Conservation (phyloP, 2,797 vertebrate genomes). For the Lophius americanus region DNA sequence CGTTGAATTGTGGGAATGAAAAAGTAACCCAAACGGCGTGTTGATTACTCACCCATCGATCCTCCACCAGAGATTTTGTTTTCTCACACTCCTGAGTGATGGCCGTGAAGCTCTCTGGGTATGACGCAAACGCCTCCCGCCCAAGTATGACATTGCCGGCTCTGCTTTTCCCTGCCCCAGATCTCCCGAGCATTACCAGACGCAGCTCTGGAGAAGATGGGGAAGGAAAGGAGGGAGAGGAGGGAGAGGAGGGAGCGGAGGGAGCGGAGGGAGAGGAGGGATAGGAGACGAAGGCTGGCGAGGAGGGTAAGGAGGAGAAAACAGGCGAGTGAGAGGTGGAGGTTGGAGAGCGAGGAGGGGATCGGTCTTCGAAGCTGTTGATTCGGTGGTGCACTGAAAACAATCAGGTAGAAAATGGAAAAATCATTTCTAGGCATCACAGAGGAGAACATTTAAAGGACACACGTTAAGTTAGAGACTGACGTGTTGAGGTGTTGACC, state of each 20-base stretch:
- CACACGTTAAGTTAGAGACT: constrained; percentile 38
- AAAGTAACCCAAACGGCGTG: not conserved
- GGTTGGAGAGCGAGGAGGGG: constrained; percentile 41
- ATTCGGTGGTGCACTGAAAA: constrained; percentile 72
- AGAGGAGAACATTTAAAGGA: not conserved
- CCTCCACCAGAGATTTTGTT: constrained; percentile 63
- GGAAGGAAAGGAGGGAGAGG: not conserved
- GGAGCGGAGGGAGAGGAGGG: not conserved
- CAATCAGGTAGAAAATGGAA: not conserved
- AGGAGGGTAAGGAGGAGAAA: constrained; percentile 17
- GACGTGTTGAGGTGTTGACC: constrained; percentile 57
- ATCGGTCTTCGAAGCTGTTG: constrained; percentile 57
- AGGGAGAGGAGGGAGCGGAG: not conserved
- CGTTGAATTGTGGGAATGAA: not conserved
- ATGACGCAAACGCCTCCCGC: constrained; percentile 62
- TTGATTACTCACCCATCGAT: constrained; percentile 57
- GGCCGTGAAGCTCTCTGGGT: constrained; percentile 35
- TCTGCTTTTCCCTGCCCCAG: constrained; percentile 79
- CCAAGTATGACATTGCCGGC: constrained; percentile 78
- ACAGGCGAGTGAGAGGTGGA: constrained; percentile 17
- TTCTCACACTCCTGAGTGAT: constrained; percentile 74
- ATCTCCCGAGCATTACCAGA: constrained; percentile 78
- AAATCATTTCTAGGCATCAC: not conserved
- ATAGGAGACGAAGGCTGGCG: not conserved
- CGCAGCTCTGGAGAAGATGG: constrained; percentile 69